These are phyloP conservation scores for Eubasilissa splendida DNA, from an alignment of 2,888 invertebrate species.

Conservation along the genomic window DNA sequence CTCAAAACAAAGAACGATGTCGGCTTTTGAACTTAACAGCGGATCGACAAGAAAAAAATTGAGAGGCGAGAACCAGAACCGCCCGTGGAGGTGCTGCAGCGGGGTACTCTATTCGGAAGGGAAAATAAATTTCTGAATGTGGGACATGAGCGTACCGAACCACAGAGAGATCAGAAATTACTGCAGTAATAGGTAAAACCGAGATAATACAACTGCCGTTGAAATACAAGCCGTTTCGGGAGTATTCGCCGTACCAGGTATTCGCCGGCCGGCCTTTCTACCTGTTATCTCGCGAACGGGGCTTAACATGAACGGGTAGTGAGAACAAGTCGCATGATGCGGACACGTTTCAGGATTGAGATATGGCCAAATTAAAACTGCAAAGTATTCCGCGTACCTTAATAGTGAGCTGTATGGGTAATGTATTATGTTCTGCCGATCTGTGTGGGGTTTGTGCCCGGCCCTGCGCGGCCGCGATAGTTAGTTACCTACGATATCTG, in stretches of 20 bases:
- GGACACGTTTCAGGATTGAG: background rate
- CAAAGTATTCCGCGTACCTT: constrained; percentile 6
- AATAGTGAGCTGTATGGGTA: background rate
- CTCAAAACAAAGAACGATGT: constrained; percentile 52
- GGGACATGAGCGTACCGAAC: constrained; percentile 18
- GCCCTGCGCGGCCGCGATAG: background rate
- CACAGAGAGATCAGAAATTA: constrained; percentile 9
- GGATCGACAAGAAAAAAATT: constrained; percentile 33
- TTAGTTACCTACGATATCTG: background rate
- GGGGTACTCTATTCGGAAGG: constrained; percentile 23
- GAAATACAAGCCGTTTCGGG: background rate
- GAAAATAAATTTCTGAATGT: constrained; percentile 25
- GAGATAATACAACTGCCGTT: background rate
- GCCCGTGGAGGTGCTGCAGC: constrained; percentile 39
- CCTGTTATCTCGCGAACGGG: background rate
- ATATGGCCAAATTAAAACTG: background rate
- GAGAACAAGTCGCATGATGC: constrained; percentile 25
- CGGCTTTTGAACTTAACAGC: constrained; percentile 46
- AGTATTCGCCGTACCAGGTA: constrained; percentile 5
- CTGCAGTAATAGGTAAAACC: background rate
- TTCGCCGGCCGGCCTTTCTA: constrained; percentile 6
- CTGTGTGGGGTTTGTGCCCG: background rate
- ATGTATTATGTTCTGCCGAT: background rate
- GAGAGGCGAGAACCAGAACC: constrained; percentile 44
- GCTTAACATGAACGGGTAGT: constrained; percentile 35